phyloP scores from a whole-genome alignment of 2,113 vertebrate genomes.

The Anthoscopus minutus region DNA sequence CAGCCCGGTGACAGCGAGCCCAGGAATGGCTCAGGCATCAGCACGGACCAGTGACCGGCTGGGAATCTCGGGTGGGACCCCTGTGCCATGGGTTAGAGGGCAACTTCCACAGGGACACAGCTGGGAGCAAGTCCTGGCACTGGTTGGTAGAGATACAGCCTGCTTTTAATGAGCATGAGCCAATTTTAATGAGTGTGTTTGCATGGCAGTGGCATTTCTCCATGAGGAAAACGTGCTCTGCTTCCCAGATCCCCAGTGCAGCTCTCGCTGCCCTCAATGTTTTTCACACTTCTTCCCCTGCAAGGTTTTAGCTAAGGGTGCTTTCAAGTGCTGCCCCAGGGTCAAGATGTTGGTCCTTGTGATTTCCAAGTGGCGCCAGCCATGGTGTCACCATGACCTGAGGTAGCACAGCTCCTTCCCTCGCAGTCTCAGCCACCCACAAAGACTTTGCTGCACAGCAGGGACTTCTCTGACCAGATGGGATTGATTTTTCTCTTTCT shows the following conservation, averaged over 20 bases:
- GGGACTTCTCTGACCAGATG: neutral
- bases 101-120: rapidly evolving
- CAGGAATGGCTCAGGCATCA: neutral
- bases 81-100: neutral
- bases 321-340: neutral
- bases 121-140: neutral
- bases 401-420: neutral
- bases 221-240: rapidly evolving
- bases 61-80: neutral
- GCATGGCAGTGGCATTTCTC: neutral
- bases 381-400: neutral
- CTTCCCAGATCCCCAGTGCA: neutral
- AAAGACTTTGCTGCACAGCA: neutral
- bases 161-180: neutral
- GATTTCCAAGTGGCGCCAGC: neutral
- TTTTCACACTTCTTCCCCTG: neutral
- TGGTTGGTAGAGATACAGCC: neutral
- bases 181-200: neutral
- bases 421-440: rapidly evolving
- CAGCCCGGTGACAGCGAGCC: neutral
- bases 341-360: neutral
- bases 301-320: neutral
- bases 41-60: rapidly evolving
- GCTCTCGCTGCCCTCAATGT: neutral
- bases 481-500: neutral